These are phyloP conservation scores for Zaprionus vittiger DNA, from an alignment of 1,140 invertebrate genomes.

Conservation along the genomic window DNA sequence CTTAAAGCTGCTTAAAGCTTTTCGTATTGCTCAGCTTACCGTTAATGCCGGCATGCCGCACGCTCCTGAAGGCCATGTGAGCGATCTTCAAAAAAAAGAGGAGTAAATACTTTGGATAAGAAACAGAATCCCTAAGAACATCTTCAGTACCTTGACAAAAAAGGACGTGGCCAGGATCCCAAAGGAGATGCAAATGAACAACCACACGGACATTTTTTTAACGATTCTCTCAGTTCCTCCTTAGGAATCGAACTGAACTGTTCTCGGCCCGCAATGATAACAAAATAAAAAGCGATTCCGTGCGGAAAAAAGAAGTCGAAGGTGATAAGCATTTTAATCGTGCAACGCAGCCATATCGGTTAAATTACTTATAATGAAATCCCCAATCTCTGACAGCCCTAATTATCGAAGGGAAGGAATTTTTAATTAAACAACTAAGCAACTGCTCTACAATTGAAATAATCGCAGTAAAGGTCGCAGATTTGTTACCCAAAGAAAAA, in stretches of 20 bases:
- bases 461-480: slow-evolving; percentile 33
- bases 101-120: neutral
- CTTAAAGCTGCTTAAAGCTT: neutral
- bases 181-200: slow-evolving; percentile 32
- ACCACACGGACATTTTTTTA: slow-evolving; percentile 29
- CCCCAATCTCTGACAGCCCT: slow-evolving; percentile 41
- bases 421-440: slow-evolving; percentile 39
- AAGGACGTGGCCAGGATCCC: slow-evolving; percentile 16
- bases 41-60: neutral
- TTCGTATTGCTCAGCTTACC: slow-evolving; percentile 9
- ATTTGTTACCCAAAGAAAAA: slow-evolving; percentile 12
- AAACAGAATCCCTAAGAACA: neutral
- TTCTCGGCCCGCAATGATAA: neutral
- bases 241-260: slow-evolving; percentile 36
- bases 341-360: slow-evolving; percentile 42
- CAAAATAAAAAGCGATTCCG: slow-evolving; percentile 11
- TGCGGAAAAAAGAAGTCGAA: slow-evolving; percentile 28
- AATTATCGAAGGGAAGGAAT: slow-evolving; percentile 19
- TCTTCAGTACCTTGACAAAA: slow-evolving; percentile 49
- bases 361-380: slow-evolving; percentile 44
- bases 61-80: neutral
- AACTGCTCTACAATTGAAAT: slow-evolving; percentile 37
- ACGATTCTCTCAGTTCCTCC: slow-evolving; percentile 15
- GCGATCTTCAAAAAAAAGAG: slow-evolving; percentile 5
- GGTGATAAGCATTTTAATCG: slow-evolving; percentile 43